Evolutionary conservation across 2,113 vertebrate species (phyloP), one percentile per base, ranked within the genome.

Genomic region (Anhinga anhinga): DNA sequence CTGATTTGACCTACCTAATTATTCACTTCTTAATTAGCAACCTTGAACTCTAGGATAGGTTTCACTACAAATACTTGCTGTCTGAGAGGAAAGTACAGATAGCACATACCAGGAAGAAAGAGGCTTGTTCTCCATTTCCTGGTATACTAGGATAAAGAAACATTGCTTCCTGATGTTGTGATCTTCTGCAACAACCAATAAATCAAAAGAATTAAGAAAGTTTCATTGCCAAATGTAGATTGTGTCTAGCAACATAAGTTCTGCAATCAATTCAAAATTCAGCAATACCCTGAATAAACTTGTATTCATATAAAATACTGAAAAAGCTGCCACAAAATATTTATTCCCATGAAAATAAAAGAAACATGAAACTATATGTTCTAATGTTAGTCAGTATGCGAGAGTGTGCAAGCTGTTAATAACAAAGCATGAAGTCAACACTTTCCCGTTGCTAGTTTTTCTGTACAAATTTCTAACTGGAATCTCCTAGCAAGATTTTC

Each of bases 41-140:
- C 72, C 62, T 13, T 25, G 53, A 69, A 6, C 11, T 44, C 55
- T 34, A 27, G 26, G 6, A 4, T 15, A 12, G 50, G 29, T 49
- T 81, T 45, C 59, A 19, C 42, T 70, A 13, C 14, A 78, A 47
- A 65, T 14, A 8, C 6, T 20, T 44, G 12, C 7, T 92, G 52
- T 8, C 19, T 70, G 52, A 32, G 36, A 59, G 47, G 21, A 22
- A 80, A 73, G 38, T 27, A 47, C 19, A 67, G 5, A 14, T 2
- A 26, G 15, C 10, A 5, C 5, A 4, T 12, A 10, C 7, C 0
- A 1, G 14, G 9, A 59, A 26, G 6, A 13, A 70, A 73, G 73
- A 34, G 5, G 1, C 1, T 32, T 62, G 40, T 21, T 36, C 9
- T 63, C 29, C 7, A 30, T 27, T 73, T 77, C 18, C 52, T 45